Evolutionary conservation across 2,113 vertebrate species (phyloP).

Genomic region (Atractosteus spatula): DNA sequence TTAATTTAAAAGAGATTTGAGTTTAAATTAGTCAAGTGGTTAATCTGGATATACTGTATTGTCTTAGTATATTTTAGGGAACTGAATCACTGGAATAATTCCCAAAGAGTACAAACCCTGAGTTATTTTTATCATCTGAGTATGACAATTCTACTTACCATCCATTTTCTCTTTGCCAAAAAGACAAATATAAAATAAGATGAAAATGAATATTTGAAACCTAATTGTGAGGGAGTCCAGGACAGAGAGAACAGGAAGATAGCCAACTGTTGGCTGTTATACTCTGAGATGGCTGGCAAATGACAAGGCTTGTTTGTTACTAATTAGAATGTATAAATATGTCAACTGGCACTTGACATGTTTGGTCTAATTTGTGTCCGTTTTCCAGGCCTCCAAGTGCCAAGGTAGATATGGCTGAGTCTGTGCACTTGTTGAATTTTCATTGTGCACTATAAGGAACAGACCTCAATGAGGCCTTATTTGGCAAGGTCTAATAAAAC

Average conservation of each 20-base stretch:
- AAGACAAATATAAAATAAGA: too few relatives aligned
- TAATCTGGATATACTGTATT: too few relatives aligned
- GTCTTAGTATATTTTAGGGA: too few relatives aligned
- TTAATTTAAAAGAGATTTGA: too few relatives aligned
- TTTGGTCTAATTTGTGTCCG: slow-evolving; percentile 38
- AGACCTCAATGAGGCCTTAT: slow-evolving; percentile 41
- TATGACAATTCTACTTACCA: too few relatives aligned
- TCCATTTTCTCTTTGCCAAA: too few relatives aligned
- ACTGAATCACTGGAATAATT: too few relatives aligned
- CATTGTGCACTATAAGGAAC: slow-evolving; percentile 28
- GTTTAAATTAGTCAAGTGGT: too few relatives aligned
- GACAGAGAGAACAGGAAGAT: slow-evolving; percentile 28
- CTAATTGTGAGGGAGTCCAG: slow-evolving; percentile 33
- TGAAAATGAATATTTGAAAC: too few relatives aligned
- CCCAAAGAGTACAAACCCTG: too few relatives aligned
- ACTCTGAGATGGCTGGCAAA: slow-evolving; percentile 47
- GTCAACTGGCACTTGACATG: slow-evolving; percentile 52
- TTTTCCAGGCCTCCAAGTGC: slow-evolving; percentile 43
- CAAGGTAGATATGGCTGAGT: slow-evolving; percentile 56
- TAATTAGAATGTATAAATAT: slow-evolving; percentile 66
- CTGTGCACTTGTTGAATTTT: slow-evolving; percentile 6
- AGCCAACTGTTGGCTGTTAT: slow-evolving; percentile 45
- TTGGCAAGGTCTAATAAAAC: slow-evolving; percentile 45
- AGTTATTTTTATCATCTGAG: too few relatives aligned
- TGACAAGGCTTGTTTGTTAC: slow-evolving; percentile 45